Evolutionary conservation across 2,888 invertebrate genomes (phyloP).

Genomic region (Eutolmus rufibarbis): DNA sequence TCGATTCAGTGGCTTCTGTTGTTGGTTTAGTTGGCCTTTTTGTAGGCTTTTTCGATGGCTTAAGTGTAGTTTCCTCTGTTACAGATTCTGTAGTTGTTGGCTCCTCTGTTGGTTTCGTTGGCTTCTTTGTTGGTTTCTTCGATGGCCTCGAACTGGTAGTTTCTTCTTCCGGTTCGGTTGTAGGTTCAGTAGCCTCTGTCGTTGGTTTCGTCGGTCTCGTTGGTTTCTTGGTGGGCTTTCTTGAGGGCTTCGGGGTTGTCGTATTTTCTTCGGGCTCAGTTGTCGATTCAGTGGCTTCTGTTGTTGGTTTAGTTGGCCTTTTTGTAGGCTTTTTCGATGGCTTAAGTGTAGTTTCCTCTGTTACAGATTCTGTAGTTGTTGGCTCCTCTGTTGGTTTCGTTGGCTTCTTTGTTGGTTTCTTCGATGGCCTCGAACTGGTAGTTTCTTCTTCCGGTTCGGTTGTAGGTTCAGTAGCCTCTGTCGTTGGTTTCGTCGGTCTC

Average conservation of each 20-base stretch:
- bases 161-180: too few relatives aligned
- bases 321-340: not conserved
- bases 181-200: not conserved
- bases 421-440: not conserved
- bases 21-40: not conserved
- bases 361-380: not conserved
- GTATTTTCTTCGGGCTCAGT: not conserved
- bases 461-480: not conserved
- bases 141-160: too few relatives aligned
- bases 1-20: not conserved
- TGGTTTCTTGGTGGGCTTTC: not conserved
- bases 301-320: too few relatives aligned
- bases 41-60: too few relatives aligned
- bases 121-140: not conserved
- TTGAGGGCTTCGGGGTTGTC: not conserved
- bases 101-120: not conserved
- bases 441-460: not conserved
- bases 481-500: not conserved
- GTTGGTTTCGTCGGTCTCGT: not conserved
- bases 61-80: too few relatives aligned
- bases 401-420: not conserved
- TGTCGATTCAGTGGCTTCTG: not conserved
- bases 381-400: not conserved
- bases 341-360: not conserved
- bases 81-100: too few relatives aligned